phyloP scores from a whole-genome alignment of 1,140 invertebrate species.

The Zaprionus inermis region DNA sequence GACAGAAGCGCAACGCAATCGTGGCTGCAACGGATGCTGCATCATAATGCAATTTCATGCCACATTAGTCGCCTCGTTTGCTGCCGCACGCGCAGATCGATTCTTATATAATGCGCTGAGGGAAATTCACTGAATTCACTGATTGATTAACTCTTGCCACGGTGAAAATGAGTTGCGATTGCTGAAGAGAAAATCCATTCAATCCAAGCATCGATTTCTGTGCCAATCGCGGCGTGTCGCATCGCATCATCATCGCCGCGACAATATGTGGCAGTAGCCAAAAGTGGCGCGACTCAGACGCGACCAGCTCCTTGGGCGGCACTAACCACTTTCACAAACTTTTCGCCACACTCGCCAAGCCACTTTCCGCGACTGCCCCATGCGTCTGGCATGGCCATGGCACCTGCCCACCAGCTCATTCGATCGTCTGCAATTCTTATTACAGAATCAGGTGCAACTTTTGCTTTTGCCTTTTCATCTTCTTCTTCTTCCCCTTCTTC shows the following conservation, averaged over 20 bases:
- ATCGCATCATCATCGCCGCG: slow-evolving; percentile 59
- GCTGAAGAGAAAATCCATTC: slow-evolving; percentile 46
- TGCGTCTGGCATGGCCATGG: no score
- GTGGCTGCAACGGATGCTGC: slow-evolving; percentile 28
- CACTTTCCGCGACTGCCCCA: slow-evolving; percentile 1
- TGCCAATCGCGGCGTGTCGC: slow-evolving; percentile 25
- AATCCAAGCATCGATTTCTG: slow-evolving; percentile 27
- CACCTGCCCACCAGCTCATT: slow-evolving; percentile 12
- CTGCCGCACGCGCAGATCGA: not conserved
- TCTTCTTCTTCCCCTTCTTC: not conserved
- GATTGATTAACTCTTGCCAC: slow-evolving; percentile 24
- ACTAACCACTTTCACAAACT: slow-evolving; percentile 76
- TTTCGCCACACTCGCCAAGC: slow-evolving; percentile 40
- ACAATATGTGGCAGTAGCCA: slow-evolving; percentile 14
- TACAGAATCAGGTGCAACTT: slow-evolving; percentile 79
- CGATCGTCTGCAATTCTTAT: slow-evolving; percentile 67
- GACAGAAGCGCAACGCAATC: slow-evolving; percentile 11
- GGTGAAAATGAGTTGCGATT: slow-evolving; percentile 35
- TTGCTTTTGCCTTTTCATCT: slow-evolving; percentile 59
- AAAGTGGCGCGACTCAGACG: slow-evolving; percentile 12
- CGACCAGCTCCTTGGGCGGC: slow-evolving; percentile 64
- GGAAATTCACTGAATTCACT: slow-evolving; percentile 17
- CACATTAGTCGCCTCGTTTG: slow-evolving; percentile 42
- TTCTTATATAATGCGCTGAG: slow-evolving; percentile 54
- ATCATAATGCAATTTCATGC: slow-evolving; percentile 68